Evolutionary conservation across 1,140 invertebrate species (phyloP).

Genomic region (Dinoponera quadriceps): DNA sequence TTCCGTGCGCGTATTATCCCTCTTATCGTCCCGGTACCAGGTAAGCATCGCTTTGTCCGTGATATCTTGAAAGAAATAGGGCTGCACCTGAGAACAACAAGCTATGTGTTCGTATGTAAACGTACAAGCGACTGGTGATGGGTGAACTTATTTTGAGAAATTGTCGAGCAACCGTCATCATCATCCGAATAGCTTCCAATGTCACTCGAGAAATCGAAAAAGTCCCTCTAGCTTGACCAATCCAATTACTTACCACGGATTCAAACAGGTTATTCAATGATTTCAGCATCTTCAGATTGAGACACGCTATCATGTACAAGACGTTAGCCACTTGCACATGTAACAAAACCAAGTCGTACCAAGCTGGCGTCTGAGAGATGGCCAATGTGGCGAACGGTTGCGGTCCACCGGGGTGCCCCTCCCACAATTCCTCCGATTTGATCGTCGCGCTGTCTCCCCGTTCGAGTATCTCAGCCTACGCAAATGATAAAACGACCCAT

Average conservation of each 20-base stretch:
- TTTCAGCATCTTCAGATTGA: slow-evolving; percentile 91
- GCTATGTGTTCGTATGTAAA: not conserved
- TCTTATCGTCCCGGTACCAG: slow-evolving; percentile 84
- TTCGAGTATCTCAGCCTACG: slow-evolving; percentile 79
- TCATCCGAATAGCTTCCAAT: not conserved
- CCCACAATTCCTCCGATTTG: slow-evolving; percentile 90
- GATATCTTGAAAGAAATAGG: slow-evolving; percentile 86
- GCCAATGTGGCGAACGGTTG: slow-evolving; percentile 92
- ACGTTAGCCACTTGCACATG: slow-evolving; percentile 92
- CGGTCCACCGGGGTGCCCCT: slow-evolving; percentile 85
- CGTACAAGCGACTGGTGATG: slow-evolving; percentile 48
- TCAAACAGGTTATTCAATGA: slow-evolving; percentile 93
- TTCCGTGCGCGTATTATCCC: slow-evolving; percentile 86
- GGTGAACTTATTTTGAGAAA: not conserved
- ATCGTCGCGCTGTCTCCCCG: slow-evolving; percentile 81
- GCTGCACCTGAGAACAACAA: slow-evolving; percentile 82
- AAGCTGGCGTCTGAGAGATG: slow-evolving; percentile 90
- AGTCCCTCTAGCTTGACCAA: too few species aligned
- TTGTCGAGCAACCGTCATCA: slow-evolving; percentile 55
- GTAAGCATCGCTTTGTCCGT: slow-evolving; percentile 81
- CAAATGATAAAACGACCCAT: not conserved
- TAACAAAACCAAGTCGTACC: slow-evolving; percentile 91
- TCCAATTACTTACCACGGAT: slow-evolving; percentile 85
- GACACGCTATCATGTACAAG: slow-evolving; percentile 92
- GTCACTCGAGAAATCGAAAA: not conserved